phyloP scores from a whole-genome alignment of 2,113 vertebrate genomes.

The Galemys pyrenaicus region DNA sequence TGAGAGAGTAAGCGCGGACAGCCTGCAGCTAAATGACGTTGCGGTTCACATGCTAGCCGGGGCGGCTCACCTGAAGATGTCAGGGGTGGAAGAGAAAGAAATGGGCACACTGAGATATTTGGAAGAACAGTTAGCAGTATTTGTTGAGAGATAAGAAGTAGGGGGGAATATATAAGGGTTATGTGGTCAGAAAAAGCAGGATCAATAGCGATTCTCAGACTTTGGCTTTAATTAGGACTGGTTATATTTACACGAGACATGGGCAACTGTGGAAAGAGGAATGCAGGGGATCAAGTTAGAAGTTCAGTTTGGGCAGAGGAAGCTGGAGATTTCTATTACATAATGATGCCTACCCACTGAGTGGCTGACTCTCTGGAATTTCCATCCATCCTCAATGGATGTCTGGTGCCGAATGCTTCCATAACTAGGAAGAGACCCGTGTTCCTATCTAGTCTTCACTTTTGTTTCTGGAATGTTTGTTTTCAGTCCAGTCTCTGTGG shows the following conservation, averaged over 20 bases:
- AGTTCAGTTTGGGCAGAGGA: neutral
- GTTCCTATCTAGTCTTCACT: neutral
- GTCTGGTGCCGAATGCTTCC: neutral
- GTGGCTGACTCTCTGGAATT: neutral
- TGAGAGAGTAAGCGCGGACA: neutral
- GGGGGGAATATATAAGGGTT: neutral
- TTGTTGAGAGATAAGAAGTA: neutral
- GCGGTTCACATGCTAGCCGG: neutral
- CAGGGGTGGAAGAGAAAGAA: neutral
- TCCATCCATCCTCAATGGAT: neutral
- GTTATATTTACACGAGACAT: neutral
- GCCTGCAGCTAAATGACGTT: neutral
- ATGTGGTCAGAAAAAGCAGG: neutral
- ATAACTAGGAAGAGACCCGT: neutral
- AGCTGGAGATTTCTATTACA: neutral
- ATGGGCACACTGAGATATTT: neutral
- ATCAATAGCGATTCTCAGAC: neutral
- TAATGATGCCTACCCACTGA: neutral
- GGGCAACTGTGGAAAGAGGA: neutral
- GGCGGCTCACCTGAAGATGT: neutral
- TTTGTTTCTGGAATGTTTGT: neutral
- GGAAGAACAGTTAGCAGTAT: rapidly evolving
- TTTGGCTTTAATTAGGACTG: neutral
- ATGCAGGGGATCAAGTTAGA: neutral
- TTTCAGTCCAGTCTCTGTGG: neutral